A percentile compares a stretch with the other conserved stretches of the same genome.
These are phyloP conservation scores for Schizopygopsis malacanthus DNA, from an alignment of 2,797 vertebrate species.

Conservation along the genomic window DNA sequence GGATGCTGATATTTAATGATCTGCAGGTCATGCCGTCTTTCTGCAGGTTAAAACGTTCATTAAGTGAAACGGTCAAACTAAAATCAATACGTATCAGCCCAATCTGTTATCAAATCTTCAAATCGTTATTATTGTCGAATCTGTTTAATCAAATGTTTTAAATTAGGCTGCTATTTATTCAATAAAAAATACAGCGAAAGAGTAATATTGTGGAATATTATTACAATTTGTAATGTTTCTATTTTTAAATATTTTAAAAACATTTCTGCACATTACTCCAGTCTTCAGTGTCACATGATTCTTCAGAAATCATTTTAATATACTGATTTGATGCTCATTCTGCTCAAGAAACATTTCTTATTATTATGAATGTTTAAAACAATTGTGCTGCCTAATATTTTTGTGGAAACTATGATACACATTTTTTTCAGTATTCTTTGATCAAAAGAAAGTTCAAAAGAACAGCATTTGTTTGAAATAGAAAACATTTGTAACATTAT, in stretches of 20 bases:
- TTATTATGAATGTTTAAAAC: background rate
- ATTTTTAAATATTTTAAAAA: background rate
- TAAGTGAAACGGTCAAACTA: background rate
- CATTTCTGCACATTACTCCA: background rate
- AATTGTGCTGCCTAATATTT: background rate
- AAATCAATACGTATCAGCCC: background rate
- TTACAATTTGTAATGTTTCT: background rate
- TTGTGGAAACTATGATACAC: background rate
- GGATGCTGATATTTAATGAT: slow-evolving; percentile 76
- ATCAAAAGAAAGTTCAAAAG: background rate
- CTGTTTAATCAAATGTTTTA: background rate
- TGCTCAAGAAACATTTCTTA: background rate
- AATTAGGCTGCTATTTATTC: background rate
- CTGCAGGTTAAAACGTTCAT: slow-evolving; percentile 65
- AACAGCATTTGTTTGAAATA: slow-evolving; percentile 3
- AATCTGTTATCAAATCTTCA: background rate
- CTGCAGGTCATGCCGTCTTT: slow-evolving; percentile 74
- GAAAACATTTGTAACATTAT: background rate
- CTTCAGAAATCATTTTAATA: background rate
- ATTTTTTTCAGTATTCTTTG: background rate
- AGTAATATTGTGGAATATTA: background rate
- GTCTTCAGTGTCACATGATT: background rate
- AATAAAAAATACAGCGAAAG: background rate
- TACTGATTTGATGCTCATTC: background rate
- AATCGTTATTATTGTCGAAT: background rate